Base-by-base conservation (phyloP, 2,797 vertebrate species). In the Myripristis jacobus region DNA sequence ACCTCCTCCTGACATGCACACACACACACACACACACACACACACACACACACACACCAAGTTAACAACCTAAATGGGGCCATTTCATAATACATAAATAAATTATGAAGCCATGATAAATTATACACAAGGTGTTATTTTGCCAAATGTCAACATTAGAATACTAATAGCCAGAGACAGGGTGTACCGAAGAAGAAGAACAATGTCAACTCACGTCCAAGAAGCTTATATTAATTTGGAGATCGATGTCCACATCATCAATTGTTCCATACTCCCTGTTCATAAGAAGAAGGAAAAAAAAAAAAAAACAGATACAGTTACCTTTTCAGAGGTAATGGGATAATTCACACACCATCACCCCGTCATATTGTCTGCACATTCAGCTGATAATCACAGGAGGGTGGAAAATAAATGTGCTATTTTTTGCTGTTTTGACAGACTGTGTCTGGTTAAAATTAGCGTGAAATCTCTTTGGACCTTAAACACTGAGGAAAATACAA, bases 191-290 rank as follows among this genome's bases (percentile, higher is more conserved):
- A 38, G n/a, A 44, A 54, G 19, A 15, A 50, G 50, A 75, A 70
- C 50, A 72, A 64, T 72, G 79, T 78, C 81, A 84, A 95, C 98
- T 96, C 94, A 99, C 97, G 90, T 99, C 98, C 74, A 99, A 93
- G 93, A 99, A 99, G 89, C 96, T 92, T 88, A 98, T 96, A 91
- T 98, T 98, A 92, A 98, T 97, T 12, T 98, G 97, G 66, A 99
- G 95, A 93, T 98, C 98, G 1, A 98, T 97, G 93, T 99, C 98
- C 93, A 98, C 96, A 0, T 99, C 98, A 19, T 99, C 97, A 1
- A 99, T 99, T 76, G 96, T 98, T 70, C 98, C 98, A 44, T 98
- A 99, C 91, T 99, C 98, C 92, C 98, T 98, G 91, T 76, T 69
- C 53, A 75, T 63, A 79, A 54, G 66, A 36, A 77, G 77, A 77